Base-by-base conservation (phyloP, 2,797 vertebrate genomes). In the Thunnus albacares region DNA sequence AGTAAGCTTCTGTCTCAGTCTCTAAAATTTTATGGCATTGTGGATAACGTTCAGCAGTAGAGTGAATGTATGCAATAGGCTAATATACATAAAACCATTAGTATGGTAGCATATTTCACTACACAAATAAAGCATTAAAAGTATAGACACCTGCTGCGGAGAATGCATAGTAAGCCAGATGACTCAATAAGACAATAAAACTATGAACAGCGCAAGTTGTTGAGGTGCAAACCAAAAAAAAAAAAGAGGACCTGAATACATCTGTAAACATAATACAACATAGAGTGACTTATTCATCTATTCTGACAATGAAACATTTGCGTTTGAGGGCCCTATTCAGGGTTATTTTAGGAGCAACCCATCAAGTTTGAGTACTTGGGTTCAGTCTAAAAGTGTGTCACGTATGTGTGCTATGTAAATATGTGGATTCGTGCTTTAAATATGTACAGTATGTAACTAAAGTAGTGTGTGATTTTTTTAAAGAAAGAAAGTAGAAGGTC, bases 161-260 rank as follows among this genome's bases (percentile, higher is more conserved):
- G 33, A 35, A 62, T 47, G 38, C 38, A 61, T 77, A 35, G 73
- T 26, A 13, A 72, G 64, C 24, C 24, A 24, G 24, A 24, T 24
- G 24, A 24, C 24, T 24, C 24, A 24, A 24, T 24, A 24, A 24
- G 24, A 1, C 24, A 24, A 24, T 24, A 24, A 24, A 24, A 24
- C 24, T 24, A 24, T 24, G 24, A 24, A 24, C 2, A 24, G 24
- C 24, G 2, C 24, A 24, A 24, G 24, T 24, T 24, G 24, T 24
- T 2, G 24, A 24, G 24, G 24, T 24, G 24, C 24, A 24, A 24
- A 24, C 24, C 28, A 3, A 30, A 30, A 30, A 5, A 2, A 28
- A 28, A 30, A 30, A 3, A 30, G 28, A 30, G 5, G 28, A 30
- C 28, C 28, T 30, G 28, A 30, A 30, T 59, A 65, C 58, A 71